A percentile compares a stretch with the other conserved stretches of the same genome.
These are phyloP conservation scores for Holothuria leucospilota DNA, from an alignment of 53 echinoderm and acorn worm genomes.

Conservation along the genomic window DNA sequence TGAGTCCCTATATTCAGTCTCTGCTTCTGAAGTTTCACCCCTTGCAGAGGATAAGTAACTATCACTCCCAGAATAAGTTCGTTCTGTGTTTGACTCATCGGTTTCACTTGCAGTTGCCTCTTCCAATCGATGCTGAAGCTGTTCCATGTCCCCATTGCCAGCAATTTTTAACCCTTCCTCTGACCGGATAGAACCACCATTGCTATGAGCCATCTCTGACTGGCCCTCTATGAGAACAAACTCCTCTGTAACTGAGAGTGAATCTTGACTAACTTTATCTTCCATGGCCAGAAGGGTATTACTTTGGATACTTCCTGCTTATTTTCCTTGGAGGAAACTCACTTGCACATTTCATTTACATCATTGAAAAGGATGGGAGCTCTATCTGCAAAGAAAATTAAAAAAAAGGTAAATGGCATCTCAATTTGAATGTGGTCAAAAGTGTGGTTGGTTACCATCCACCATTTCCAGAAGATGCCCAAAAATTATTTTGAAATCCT, in stretches of 20 bases:
- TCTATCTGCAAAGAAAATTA: no score
- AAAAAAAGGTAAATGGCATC: no score
- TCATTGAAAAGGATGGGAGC: no score
- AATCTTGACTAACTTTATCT: slow-evolving; percentile 97
- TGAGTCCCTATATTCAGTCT: not conserved
- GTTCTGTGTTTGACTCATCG: slow-evolving; percentile 22
- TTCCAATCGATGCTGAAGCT: slow-evolving; percentile 86
- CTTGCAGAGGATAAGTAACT: not conserved
- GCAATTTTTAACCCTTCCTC: slow-evolving; percentile 93
- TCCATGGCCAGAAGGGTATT: slow-evolving; percentile 64
- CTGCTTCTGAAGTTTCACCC: not conserved
- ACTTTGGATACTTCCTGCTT: no score
- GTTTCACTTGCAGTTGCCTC: slow-evolving; percentile 66
- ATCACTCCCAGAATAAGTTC: slow-evolving; percentile 7
- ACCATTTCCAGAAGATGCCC: no score
- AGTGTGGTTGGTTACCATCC: no score
- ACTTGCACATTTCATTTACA: no score
- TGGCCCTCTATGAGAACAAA: slow-evolving; percentile 90
- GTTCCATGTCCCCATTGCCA: slow-evolving; percentile 98
- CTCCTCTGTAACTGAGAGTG: slow-evolving; percentile 91
- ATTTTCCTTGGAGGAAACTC: no score
- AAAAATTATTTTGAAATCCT: no score
- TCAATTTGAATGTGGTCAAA: no score
- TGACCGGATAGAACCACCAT: slow-evolving; percentile 26
- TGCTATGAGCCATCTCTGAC: slow-evolving; percentile 34